phyloP scores from a whole-genome alignment of 30 jellyfish, hydroid and myxozoan genomes.

The Aurelia sp. region DNA sequence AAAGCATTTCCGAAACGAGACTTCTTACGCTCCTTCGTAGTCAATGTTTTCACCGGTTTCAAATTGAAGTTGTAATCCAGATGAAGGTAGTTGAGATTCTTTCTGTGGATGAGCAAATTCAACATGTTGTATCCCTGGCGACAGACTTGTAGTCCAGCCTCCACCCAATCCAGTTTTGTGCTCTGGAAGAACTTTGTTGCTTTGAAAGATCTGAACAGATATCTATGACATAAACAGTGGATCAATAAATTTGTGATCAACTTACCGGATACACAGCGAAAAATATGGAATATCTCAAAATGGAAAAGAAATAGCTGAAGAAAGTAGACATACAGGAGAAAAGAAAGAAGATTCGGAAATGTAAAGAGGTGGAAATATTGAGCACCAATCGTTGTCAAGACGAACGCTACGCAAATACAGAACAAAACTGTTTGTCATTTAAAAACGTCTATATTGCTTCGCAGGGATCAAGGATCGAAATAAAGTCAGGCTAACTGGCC shows the following conservation, averaged over 20 bases:
- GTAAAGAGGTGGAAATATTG: no score
- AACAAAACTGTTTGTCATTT: no score
- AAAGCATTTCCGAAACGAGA: slow-evolving; percentile 99
- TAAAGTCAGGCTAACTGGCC: no score
- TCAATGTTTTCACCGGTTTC: slow-evolving; percentile 98
- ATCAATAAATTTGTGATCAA: no score
- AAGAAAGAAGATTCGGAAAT: no score
- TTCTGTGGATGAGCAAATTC: slow-evolving; percentile 95
- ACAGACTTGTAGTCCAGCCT: slow-evolving; percentile 99
- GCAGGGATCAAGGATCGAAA: no score
- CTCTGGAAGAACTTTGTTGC: slow-evolving; percentile 98
- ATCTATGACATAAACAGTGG: slow-evolving; percentile 22
- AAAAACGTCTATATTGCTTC: no score
- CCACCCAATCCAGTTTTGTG: slow-evolving; percentile 99
- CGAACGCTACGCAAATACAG: no score
- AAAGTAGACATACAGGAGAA: no score
- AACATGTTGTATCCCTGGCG: slow-evolving; percentile 99
- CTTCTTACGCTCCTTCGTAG: slow-evolving; percentile 99
- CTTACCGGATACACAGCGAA: background rate
- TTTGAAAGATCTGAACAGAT: slow-evolving; percentile 97
- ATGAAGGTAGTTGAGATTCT: slow-evolving; percentile 96
- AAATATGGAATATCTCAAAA: background rate
- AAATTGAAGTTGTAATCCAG: slow-evolving; percentile 97
- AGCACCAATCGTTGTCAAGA: no score
- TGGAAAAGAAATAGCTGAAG: background rate